Conservation (phyloP, 2,113 vertebrate species). For the Glareola pratincola region DNA sequence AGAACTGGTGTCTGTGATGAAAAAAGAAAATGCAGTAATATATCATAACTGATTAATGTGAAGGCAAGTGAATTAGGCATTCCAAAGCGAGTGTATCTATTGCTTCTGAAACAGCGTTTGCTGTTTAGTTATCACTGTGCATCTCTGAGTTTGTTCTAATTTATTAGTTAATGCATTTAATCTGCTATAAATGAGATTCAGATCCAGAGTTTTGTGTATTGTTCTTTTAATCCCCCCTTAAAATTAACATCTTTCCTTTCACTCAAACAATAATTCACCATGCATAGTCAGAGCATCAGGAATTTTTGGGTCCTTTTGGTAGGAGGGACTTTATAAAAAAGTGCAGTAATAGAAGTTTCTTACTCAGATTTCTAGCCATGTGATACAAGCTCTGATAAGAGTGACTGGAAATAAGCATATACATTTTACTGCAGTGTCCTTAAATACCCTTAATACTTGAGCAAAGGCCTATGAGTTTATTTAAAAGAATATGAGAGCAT, state of each 20-base stretch:
- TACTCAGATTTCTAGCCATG: not conserved
- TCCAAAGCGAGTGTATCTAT: not conserved
- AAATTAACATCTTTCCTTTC: not conserved
- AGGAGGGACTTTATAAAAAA: not conserved
- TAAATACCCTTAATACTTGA: not conserved
- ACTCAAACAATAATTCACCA: rapidly evolving
- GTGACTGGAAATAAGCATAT: not conserved
- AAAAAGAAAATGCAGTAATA: rapidly evolving
- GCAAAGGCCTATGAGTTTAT: not conserved
- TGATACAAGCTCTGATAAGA: not conserved
- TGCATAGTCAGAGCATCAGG: not conserved
- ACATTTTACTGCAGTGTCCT: not conserved
- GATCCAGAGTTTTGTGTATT: not conserved
- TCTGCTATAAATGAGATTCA: not conserved
- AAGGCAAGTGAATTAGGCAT: not conserved
- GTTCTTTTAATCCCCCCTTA: not conserved
- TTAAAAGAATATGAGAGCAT: not conserved
- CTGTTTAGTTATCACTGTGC: not conserved
- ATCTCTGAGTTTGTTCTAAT: not conserved
- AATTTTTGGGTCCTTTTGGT: not conserved
- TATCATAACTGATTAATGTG: not conserved
- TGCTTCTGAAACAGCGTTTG: not conserved
- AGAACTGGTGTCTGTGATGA: not conserved
- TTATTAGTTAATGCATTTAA: not conserved
- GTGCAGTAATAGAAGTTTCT: not conserved